These are phyloP conservation scores for Chionoecetes opilio DNA, from an alignment of 1,140 invertebrate species.

Conservation along the genomic window DNA sequence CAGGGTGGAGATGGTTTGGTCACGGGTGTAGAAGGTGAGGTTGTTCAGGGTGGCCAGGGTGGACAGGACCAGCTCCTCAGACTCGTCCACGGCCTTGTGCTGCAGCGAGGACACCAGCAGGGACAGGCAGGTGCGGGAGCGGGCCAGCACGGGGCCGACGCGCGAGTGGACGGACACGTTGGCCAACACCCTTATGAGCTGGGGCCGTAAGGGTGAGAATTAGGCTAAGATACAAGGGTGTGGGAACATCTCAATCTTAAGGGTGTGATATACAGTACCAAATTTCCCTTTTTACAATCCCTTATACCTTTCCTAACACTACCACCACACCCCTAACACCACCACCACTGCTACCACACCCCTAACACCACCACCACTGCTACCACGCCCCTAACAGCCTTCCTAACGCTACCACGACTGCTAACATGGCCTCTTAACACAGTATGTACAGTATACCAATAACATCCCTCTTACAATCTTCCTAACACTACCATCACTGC, in stretches of 20 bases:
- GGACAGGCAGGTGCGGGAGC: constrained; percentile 84
- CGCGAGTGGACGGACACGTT: constrained; percentile 90
- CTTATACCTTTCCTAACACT: neutral
- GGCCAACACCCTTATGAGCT: constrained; percentile 89
- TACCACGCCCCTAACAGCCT: too few species aligned
- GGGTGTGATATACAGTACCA: too few species aligned
- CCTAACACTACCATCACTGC: neutral
- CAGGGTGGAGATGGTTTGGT: constrained; percentile 72
- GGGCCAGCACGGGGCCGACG: constrained; percentile 87
- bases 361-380: too few species aligned
- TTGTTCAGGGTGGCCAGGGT: constrained; percentile 88
- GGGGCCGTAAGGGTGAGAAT: constrained; percentile 83
- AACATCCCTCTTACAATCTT: neutral
- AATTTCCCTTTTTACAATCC: neutral
- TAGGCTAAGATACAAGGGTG: neutral
- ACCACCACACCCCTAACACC: neutral
- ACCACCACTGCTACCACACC: too few species aligned
- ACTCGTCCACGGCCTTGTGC: constrained; percentile 85
- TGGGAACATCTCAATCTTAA: too few species aligned
- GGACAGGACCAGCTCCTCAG: constrained; percentile 88
- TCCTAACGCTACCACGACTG: too few species aligned
- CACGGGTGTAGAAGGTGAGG: constrained; percentile 87
- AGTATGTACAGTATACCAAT: too few species aligned
- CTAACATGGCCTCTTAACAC: too few species aligned
- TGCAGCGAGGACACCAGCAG: constrained; percentile 84